Evolutionary conservation across 2,888 invertebrate genomes (phyloP).

Genomic region (Drosophila barbarae): DNA sequence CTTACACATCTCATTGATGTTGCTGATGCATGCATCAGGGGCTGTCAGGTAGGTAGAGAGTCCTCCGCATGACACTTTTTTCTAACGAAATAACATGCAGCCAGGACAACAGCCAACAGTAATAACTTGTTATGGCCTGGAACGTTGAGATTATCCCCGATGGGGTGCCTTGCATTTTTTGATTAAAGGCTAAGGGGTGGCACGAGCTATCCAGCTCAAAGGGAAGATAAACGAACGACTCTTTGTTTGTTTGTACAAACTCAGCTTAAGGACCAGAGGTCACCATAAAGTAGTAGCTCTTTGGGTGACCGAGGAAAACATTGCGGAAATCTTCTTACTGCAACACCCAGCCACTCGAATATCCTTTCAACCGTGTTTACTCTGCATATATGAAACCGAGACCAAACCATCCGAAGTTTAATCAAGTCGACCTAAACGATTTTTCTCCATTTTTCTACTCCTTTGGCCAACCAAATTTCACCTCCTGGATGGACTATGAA

Average conservation of each 20-base stretch:
- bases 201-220: constrained; percentile 37
- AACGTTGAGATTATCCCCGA: constrained; percentile 32
- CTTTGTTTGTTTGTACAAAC: constrained; percentile 27
- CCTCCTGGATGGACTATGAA: constrained; percentile 62
- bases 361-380: constrained; percentile 5
- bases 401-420: constrained; percentile 1
- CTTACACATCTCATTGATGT: constrained; percentile 70
- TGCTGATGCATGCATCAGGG: constrained; percentile 51
- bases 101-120: constrained; percentile 45
- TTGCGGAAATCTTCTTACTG: background rate
- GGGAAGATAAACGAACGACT: constrained; percentile 19
- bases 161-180: constrained; percentile 59
- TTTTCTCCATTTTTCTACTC: constrained; percentile 4
- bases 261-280: constrained; percentile 18
- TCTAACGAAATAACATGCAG: constrained; percentile 54
- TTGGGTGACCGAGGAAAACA: background rate
- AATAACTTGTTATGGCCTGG: constrained; percentile 58
- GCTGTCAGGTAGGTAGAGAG: constrained; percentile 10
- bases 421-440: constrained; percentile 20
- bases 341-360: background rate
- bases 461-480: constrained; percentile 24
- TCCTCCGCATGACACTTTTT: constrained; percentile 65
- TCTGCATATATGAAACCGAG: background rate
- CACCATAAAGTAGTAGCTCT: background rate
- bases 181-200: constrained; percentile 65